Evolutionary conservation across 2,113 vertebrate genomes (phyloP), one percentile per base, ranked within the genome.

Genomic region (Spilogale gracilis): DNA sequence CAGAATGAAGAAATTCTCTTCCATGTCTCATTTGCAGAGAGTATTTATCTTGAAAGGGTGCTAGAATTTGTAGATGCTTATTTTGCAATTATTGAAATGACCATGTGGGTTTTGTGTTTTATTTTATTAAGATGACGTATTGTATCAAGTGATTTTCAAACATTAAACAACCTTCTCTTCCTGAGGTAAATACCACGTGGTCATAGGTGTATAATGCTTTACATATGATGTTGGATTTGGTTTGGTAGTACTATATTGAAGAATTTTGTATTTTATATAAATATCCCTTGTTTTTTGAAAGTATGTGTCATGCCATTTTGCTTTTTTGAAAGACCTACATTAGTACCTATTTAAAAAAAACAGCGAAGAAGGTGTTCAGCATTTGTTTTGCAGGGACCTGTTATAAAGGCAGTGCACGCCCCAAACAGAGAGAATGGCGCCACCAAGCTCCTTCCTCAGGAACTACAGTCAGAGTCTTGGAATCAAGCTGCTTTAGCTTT

Each of bases 101-200:
- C 6, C 4, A 69, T 30, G 16, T 78, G 16, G 2, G 6, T 50
- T 71, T 54, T 73, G 12, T 58, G 30, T 69, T 91, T 91, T 67
- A 50, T 85, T 91, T 74, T 93, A 85, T 45, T 74, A 56, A 69
- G 54, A 67, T 11, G 13, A 11, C n/a, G 3, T 27, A 32, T 32
- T 52, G n/a, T 5, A 25, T 90, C 74, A 85, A 63, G 45, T 76
- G 50, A 60, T 60, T 74, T 92, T 89, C 74, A 93, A 86, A 90
- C 82, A 38, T 84, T 74, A 76, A 91, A 74, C 6, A 58, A 82
- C 30, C 6, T 80, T 65, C 48, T 32, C 52, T 45, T 52, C 30
- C 58, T 63, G 9, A 69, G 60, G 69, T 50, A 89, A 84, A 63
- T 79, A 11, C 2, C 18, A 69, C 23, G 5, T 63, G 30, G 12